A percentile compares a stretch with the other conserved stretches of the same genome.
These are phyloP conservation scores for Synaphobranchus kaupii DNA, from an alignment of 2,797 vertebrate species.

Conservation along the genomic window DNA sequence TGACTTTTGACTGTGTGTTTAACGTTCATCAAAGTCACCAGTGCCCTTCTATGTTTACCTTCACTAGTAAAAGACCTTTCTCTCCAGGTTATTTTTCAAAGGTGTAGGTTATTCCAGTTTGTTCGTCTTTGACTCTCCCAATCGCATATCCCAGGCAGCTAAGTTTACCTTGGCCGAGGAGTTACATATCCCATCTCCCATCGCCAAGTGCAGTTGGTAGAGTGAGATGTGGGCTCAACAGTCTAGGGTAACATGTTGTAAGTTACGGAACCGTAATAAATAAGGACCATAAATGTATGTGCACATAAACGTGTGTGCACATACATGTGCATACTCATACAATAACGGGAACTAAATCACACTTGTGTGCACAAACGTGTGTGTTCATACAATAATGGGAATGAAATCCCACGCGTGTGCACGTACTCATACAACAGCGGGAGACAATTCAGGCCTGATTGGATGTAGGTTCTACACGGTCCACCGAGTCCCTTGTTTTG, in stretches of 20 bases:
- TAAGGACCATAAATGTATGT: neutral
- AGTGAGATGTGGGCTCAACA: neutral
- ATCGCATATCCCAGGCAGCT: neutral
- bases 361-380: too few species aligned
- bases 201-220: neutral
- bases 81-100: neutral
- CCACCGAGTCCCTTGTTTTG: neutral
- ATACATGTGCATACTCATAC: neutral
- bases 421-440: neutral
- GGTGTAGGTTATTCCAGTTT: constrained; percentile 3
- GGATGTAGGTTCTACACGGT: neutral
- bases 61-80: neutral
- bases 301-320: neutral
- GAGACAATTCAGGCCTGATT: neutral
- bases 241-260: neutral
- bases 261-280: neutral
- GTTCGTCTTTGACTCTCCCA: constrained; percentile 1
- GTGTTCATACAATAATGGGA: neutral
- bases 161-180: neutral
- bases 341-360: neutral
- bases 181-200: neutral
- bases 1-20: constrained; percentile 1
- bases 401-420: neutral
- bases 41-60: constrained; percentile 17
- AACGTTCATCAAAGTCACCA: neutral